Base-by-base conservation (phyloP, 2,888 invertebrate genomes). In the Eristalis tenax region DNA sequence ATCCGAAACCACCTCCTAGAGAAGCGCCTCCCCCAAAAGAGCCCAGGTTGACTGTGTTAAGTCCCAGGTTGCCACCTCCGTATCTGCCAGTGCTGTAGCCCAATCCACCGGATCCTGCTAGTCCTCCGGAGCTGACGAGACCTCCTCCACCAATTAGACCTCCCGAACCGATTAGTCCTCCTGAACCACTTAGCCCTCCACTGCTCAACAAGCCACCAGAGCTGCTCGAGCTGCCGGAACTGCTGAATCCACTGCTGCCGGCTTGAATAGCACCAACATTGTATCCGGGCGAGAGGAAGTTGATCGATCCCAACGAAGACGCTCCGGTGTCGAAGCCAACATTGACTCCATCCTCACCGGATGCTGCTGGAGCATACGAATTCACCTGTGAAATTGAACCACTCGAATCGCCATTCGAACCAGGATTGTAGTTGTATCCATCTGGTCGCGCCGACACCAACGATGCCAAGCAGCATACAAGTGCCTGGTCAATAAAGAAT, bases 381-480 rank as follows among this genome's bases (percentile, higher is more conserved):
- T 57, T 88, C 43, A 79, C 74, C 2, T 81, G 56, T 0, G 91
- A 83, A 61, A 89, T 83, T 22, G 91, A 28, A 1, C 89, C 77
- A 13, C 76, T 83, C 50, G 83, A 83, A 15, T 89, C 90, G 89
- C 89, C 90, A 56, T 90, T 90, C 38, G 90, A 90, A 3, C 88
- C 89, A 11, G 74, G 90, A 64, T 90, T 89, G 61, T 92, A 92
- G 35, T 86, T 89, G 79, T 92, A 92, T 38, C 91, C 90, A 89
- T 92, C 92, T 38, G 92, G 91, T 66, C 91, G 90, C 5, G 91
- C 91, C 38, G 85, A 68, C 32, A 89, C 89, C 75, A 84, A 79
- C 22, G 86, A 73, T 56, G 89, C 88, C 35, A 90, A 89, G 70
- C 89, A 88, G 73, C 89, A 90, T 85, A 89, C 89, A 80, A 92